These are phyloP conservation scores for Allolobophora icterica DNA, from an alignment of 2,888 invertebrate genomes.

Conservation along the genomic window DNA sequence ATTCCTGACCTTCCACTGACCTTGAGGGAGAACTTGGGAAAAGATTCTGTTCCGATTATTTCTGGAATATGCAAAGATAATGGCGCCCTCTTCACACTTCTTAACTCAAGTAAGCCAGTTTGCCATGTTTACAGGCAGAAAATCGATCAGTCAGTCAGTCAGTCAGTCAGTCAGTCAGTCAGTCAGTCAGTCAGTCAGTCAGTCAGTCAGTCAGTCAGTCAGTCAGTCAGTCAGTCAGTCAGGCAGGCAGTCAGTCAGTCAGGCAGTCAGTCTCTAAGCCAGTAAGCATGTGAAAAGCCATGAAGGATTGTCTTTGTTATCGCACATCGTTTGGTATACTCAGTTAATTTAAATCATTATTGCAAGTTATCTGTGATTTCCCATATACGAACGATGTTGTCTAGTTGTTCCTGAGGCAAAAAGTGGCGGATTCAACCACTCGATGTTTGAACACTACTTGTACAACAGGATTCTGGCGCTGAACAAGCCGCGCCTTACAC, in stretches of 20 bases:
- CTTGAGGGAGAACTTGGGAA: slow-evolving; percentile 39
- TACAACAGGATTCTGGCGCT: slow-evolving; percentile 24
- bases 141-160: not conserved
- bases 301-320: not conserved
- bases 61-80: slow-evolving; percentile 43
- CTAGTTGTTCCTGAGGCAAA: slow-evolving; percentile 43
- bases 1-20: slow-evolving; percentile 39
- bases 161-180: not conserved
- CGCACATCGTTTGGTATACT: not conserved
- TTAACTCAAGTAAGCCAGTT: slow-evolving; percentile 41
- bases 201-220: too few species aligned
- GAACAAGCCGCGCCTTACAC: not conserved
- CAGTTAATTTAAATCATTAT: not conserved
- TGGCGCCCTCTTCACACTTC: slow-evolving; percentile 44
- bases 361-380: not conserved
- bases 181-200: not conserved
- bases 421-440: slow-evolving; percentile 41
- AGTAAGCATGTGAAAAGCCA: not conserved
- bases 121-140: not conserved
- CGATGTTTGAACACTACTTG: slow-evolving; percentile 35
- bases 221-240: too few species aligned
- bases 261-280: not conserved
- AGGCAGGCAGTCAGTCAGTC: too few species aligned
- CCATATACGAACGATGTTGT: not conserved
- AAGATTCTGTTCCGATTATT: slow-evolving; percentile 39